Evolutionary conservation across 2,113 vertebrate genomes (phyloP).

Genomic region (Suricata suricatta): DNA sequence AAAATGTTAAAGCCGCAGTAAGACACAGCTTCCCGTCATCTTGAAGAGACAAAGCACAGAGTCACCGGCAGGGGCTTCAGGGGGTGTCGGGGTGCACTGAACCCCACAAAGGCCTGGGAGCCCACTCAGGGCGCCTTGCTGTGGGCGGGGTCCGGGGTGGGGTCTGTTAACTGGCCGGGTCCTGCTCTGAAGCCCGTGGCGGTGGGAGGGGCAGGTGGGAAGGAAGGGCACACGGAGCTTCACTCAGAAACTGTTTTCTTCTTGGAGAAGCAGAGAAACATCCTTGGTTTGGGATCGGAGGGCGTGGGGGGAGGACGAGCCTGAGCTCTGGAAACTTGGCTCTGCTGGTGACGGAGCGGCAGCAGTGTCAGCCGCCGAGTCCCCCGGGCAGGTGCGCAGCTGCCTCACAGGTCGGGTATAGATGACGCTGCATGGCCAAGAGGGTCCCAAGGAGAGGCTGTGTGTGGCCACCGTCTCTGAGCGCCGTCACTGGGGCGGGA

Average conservation of each 20-base stretch:
- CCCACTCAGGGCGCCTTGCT: background rate
- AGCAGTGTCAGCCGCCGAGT: background rate
- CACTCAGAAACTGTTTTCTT: background rate
- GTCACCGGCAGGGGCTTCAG: background rate
- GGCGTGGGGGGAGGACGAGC: too few relatives aligned
- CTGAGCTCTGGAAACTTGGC: rapidly evolving
- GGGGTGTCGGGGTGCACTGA: background rate
- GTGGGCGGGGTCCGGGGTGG: background rate
- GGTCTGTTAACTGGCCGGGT: too few relatives aligned
- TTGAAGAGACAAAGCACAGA: background rate
- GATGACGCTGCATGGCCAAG: background rate
- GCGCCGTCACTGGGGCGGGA: rapidly evolving
- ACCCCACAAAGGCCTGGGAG: background rate
- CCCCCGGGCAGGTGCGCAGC: too few relatives aligned
- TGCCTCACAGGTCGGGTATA: background rate
- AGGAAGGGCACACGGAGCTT: background rate
- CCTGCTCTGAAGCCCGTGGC: background rate
- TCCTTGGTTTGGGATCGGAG: background rate
- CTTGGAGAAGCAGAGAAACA: background rate
- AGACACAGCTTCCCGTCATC: background rate
- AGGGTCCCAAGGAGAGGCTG: background rate
- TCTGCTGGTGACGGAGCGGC: rapidly evolving
- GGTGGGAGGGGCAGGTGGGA: background rate
- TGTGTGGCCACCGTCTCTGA: background rate
- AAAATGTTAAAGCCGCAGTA: background rate